Conservation (phyloP, 2,113 vertebrate species). For the Callionymus lyra region DNA sequence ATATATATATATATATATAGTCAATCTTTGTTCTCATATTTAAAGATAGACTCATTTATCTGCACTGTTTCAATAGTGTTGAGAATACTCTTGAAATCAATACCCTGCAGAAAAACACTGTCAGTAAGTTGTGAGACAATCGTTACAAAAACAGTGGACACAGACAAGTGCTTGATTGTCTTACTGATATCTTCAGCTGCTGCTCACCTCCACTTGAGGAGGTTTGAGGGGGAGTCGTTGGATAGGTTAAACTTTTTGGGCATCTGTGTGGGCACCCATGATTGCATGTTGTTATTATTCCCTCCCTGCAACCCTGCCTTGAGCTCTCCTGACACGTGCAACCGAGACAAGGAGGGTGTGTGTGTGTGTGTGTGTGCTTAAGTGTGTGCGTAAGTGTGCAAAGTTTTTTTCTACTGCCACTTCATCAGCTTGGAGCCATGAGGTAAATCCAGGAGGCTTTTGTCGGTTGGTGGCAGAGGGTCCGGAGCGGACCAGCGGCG, state of each 20-base stretch:
- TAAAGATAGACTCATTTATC: slow-evolving; percentile 27
- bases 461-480: slow-evolving; percentile 37
- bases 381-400: slow-evolving; percentile 37
- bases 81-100: slow-evolving; percentile 62
- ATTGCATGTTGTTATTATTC: slow-evolving; percentile 35
- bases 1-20: too few species aligned
- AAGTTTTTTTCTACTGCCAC: slow-evolving; percentile 63
- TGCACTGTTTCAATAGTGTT: slow-evolving; percentile 56
- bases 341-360: slow-evolving; percentile 63
- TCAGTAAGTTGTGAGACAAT: slow-evolving; percentile 56
- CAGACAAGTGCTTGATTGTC: slow-evolving; percentile 69
- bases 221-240: slow-evolving; percentile 1
- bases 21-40: slow-evolving; percentile 31
- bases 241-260: slow-evolving; percentile 28
- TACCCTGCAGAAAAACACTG: slow-evolving; percentile 68
- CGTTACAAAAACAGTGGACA: slow-evolving; percentile 68
- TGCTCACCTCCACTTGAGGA: slow-evolving; percentile 25
- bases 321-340: slow-evolving; percentile 51
- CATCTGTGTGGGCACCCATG: slow-evolving; percentile 42
- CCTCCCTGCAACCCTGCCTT: slow-evolving; percentile 62
- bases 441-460: slow-evolving; percentile 65
- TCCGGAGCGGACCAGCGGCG: slow-evolving; percentile 71
- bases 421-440: slow-evolving; percentile 67
- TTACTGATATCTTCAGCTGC: slow-evolving; percentile 59
- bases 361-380: slow-evolving; percentile 46